phyloP scores from a whole-genome alignment of 2,113 vertebrate genomes.

The Aegithalos caudatus region DNA sequence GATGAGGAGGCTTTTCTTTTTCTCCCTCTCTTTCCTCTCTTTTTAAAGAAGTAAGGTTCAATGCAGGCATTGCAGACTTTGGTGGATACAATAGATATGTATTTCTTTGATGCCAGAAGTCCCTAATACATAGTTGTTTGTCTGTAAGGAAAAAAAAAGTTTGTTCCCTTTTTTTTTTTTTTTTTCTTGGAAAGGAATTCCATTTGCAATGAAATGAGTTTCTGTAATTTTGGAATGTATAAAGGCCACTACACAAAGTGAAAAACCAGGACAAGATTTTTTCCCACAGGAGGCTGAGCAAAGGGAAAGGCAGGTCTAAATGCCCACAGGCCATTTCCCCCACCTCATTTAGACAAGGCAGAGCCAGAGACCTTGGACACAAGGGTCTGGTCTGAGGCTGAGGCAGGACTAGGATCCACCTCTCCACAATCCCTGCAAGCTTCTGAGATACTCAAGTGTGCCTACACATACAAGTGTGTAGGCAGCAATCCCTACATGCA shows the following conservation, averaged over 20 bases:
- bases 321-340: neutral
- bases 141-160: slow-evolving; percentile 35
- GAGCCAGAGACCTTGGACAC: neutral
- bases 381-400: no score
- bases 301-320: neutral
- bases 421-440: no score
- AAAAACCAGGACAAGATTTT: slow-evolving; percentile 73
- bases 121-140: slow-evolving; percentile 65
- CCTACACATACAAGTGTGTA: rapidly evolving
- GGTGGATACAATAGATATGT: slow-evolving; percentile 85
- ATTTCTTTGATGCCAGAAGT: slow-evolving; percentile 72
- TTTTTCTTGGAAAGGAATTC: slow-evolving; percentile 63
- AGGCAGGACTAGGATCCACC: neutral
- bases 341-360: neutral
- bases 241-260: slow-evolving; percentile 92
- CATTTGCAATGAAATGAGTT: slow-evolving; percentile 55
- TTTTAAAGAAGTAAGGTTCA: slow-evolving; percentile 80
- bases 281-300: slow-evolving; percentile 7
- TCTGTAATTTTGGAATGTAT: slow-evolving; percentile 78
- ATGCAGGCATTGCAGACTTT: slow-evolving; percentile 92
- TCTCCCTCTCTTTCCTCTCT: slow-evolving; percentile 54
- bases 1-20: slow-evolving; percentile 31
- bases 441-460: neutral
- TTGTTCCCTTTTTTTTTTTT: neutral
- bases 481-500: rapidly evolving